Evolutionary conservation across 2,888 invertebrate genomes (phyloP), one percentile per base, ranked within the genome.

Genomic region (Cephus rjabovi): DNA sequence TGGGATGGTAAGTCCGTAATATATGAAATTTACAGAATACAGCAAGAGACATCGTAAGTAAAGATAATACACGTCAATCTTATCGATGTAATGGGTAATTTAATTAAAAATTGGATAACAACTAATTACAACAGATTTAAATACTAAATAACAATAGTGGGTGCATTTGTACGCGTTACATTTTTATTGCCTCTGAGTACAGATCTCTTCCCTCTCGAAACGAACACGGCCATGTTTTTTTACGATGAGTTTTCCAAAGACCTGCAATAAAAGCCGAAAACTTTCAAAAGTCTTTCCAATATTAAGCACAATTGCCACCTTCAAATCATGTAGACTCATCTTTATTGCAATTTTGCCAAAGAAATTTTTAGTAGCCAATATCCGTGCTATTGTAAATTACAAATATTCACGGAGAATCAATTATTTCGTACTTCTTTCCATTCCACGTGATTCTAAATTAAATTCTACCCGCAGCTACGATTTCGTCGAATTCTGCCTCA

Each of bases 401-500:
- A 40, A 40, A 15, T 40, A 40, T 40, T 40, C 40, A 40, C 40
- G 9, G 40, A 40, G 23, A 23, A 40, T 23, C 40, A 1, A 6
- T 40, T 40, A 40, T 40, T 40, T 40, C 40, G 40, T 40, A 40
- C 23, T 15, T 23, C 6, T 23, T 56, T 15, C 9, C 23, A 23
- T 23, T 6, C 56, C 56, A 23, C 23, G 15, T 23, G 1, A 56
- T 56, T 56, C 23, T 23, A 23, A 56, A 68, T 73, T 73, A 78
- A 35, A 73, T 30, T 76, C 73, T 77, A 69, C 85, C 84, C 12
- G 84, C 84, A 56, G 88, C 87, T 31, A 92, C 88, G 76, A 91
- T 89, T 77, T 92, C 94, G 88, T 95, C 95, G 88, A 95, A 95
- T 79, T 94, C 93, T 86, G 92, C 92, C 91, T 96, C 96, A 84